Conservation (phyloP, 2,797 vertebrate genomes). For the Channa striata region DNA sequence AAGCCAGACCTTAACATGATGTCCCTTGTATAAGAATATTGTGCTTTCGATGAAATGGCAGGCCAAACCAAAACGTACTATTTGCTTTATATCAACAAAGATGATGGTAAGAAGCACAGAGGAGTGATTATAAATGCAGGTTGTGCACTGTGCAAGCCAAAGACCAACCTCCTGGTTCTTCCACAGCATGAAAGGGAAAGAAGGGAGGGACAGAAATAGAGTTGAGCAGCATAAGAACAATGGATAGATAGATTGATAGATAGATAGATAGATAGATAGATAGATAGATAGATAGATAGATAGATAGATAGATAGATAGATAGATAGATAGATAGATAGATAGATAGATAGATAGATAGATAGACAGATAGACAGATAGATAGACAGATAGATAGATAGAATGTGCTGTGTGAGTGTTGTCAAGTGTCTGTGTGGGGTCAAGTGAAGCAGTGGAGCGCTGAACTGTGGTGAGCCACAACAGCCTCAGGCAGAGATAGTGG, state of each 20-base stretch:
- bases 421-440: conserved; percentile 45
- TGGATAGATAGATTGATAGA: conserved; percentile 26
- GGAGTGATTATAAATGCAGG: conserved; percentile 63
- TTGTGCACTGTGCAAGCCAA: conserved; percentile 48
- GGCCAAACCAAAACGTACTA: conserved; percentile 46
- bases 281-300: conserved; percentile 25
- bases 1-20: background rate
- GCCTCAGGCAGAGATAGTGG: conserved; percentile 53
- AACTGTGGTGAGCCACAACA: conserved; percentile 68
- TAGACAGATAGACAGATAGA: conserved; percentile 13
- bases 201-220: conserved; percentile 67
- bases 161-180: conserved; percentile 82
- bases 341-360: conserved; percentile 24
- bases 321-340: conserved; percentile 33
- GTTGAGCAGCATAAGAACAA: conserved; percentile 54
- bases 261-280: conserved; percentile 33
- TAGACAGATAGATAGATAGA: conserved; percentile 33
- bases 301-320: conserved; percentile 13
- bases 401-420: conserved; percentile 19
- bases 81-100: conserved; percentile 26
- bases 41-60: background rate
- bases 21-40: background rate
- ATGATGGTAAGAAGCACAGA: conserved; percentile 46
- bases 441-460: conserved; percentile 51
- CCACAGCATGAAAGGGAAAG: conserved; percentile 68